These are phyloP conservation scores for Phataginus tetradactyla DNA, from an alignment of 2,797 vertebrate genomes.

Conservation along the genomic window DNA sequence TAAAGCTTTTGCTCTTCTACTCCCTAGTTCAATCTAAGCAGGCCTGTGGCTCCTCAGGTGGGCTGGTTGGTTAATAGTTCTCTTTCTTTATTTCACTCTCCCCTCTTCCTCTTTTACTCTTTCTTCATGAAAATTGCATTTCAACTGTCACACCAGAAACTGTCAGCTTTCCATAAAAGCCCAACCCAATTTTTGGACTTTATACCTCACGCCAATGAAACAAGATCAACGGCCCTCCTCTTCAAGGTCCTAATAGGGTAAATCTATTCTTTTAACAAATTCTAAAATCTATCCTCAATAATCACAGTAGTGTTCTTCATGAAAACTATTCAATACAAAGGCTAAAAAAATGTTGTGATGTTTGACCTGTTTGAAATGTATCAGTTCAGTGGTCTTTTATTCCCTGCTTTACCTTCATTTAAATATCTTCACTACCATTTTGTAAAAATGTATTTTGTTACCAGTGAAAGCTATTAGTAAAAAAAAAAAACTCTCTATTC, in stretches of 20 bases:
- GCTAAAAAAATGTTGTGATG: constrained; percentile 63
- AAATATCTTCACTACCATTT: constrained; percentile 81
- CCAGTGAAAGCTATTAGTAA: constrained; percentile 82
- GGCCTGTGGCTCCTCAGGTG: accelerated
- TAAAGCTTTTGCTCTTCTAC: background rate
- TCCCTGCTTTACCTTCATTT: constrained; percentile 80
- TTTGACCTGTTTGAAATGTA: constrained; percentile 72
- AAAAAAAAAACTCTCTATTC: constrained; percentile 60
- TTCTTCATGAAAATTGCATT: constrained; percentile 44
- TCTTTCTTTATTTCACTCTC: background rate
- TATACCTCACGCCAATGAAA: constrained; percentile 57
- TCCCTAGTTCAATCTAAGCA: background rate
- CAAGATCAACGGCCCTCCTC: constrained; percentile 16
- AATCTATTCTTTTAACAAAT: constrained; percentile 61
- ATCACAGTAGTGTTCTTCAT: constrained; percentile 37
- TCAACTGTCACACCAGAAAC: constrained; percentile 45
- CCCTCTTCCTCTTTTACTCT: background rate
- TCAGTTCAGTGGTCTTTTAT: constrained; percentile 74
- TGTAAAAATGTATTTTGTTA: constrained; percentile 83
- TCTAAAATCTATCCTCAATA: constrained; percentile 56
- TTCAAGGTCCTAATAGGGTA: constrained; percentile 38
- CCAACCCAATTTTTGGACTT: constrained; percentile 66
- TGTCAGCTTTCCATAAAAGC: constrained; percentile 52
- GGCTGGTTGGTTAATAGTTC: background rate
- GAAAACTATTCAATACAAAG: constrained; percentile 69